Evolutionary conservation across 2,797 vertebrate species (phyloP), one percentile per base, ranked within the genome.

Genomic region (Bradypodion pumilum): DNA sequence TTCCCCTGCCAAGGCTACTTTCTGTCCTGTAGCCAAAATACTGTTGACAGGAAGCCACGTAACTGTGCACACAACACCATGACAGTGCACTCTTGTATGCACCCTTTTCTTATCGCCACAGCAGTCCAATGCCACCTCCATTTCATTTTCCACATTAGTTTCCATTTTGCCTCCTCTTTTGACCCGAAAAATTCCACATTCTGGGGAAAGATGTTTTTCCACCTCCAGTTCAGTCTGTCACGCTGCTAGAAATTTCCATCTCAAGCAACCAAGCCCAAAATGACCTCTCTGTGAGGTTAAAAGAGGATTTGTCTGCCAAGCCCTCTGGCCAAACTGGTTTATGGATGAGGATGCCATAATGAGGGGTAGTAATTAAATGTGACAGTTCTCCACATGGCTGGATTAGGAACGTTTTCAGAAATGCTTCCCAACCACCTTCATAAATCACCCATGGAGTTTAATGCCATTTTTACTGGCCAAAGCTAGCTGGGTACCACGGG

Each of bases 251-350:
- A 37, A 69, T 60, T 81, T 59, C 37, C 60, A 10, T n/a, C 44
- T 72, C 37, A 44, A 12, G 16, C 13, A 32, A 16, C 29, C 15
- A 72, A 23, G 27, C 25, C 37, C 15, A 72, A 60, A 37, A n/a
- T n/a, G n/a, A 16, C 29, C 72, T n/a, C 32, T 32, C 21, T 4
- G 10, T 13, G 5, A 29, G 27, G 35, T 16, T 16, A 9, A 77
- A 62, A 46, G 29, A 63, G 37, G 37, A 76, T 56, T 68, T 10
- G 16, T 42, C 46, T 29, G 23, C 7, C 6, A 32, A 66, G 37
- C 19, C 25, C 69, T n/a, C 81, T 19, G 21, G 69, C 62, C 80
- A 27, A 73, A 82, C 72, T 40, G 72, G 81, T 66, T 82, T 59
- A n/a, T 70, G 74, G 74, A 9, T 4, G 4, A 56, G n/a, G n/a